These are phyloP conservation scores for Sebastes flavidus DNA, from an alignment of 2,797 vertebrate genomes.

Conservation along the genomic window DNA sequence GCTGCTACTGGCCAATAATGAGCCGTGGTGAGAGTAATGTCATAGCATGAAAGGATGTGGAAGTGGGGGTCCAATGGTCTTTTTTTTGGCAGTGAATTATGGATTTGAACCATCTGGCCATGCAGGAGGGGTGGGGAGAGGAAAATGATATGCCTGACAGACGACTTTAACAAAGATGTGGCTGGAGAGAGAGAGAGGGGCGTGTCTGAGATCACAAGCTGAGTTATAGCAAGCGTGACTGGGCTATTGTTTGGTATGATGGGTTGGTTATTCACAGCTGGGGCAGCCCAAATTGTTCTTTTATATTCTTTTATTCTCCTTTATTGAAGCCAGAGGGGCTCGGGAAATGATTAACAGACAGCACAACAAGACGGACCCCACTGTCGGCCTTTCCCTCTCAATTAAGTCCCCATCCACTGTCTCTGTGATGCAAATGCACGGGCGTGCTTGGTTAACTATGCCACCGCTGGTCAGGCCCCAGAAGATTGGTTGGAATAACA, in stretches of 20 bases:
- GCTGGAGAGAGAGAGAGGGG: slow-evolving; percentile 83
- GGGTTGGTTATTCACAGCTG: slow-evolving; percentile 89
- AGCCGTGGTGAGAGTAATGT: slow-evolving; percentile 75
- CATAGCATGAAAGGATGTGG: slow-evolving; percentile 81
- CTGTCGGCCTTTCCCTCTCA: slow-evolving; percentile 77
- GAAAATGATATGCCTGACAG: slow-evolving; percentile 84
- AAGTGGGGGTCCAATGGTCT: slow-evolving; percentile 78
- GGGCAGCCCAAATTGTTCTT: slow-evolving; percentile 89
- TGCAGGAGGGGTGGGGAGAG: slow-evolving; percentile 78
- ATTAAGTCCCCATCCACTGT: slow-evolving; percentile 72
- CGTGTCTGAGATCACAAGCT: slow-evolving; percentile 91
- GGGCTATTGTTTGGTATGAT: slow-evolving; percentile 89
- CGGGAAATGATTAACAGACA: slow-evolving; percentile 83
- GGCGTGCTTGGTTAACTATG: slow-evolving; percentile 76
- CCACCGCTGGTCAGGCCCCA: slow-evolving; percentile 45
- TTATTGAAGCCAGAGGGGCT: slow-evolving; percentile 87
- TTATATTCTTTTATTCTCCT: slow-evolving; percentile 86
- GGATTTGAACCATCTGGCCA: slow-evolving; percentile 98
- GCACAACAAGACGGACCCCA: slow-evolving; percentile 73
- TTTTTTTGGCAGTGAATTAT: slow-evolving; percentile 92
- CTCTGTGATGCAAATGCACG: slow-evolving; percentile 63
- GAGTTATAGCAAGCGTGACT: slow-evolving; percentile 87
- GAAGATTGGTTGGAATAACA: slow-evolving; percentile 73
- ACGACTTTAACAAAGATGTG: slow-evolving; percentile 94
- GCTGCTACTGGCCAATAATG: slow-evolving; percentile 84